These are phyloP conservation scores for Heliconius nattereri DNA, from an alignment of 1,140 invertebrate genomes.

Conservation along the genomic window DNA sequence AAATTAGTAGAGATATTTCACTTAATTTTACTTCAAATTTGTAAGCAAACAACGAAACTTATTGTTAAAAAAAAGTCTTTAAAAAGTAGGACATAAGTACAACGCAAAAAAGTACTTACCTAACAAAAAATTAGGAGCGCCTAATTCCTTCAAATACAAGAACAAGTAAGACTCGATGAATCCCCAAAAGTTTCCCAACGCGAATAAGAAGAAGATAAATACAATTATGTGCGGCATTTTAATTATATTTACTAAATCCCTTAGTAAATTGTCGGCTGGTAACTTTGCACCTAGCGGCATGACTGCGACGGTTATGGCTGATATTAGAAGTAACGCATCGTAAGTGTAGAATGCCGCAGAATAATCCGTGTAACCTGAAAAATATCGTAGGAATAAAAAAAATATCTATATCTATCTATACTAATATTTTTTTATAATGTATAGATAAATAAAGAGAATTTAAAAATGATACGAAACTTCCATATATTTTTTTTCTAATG, in stretches of 20 bases:
- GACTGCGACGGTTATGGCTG: slow-evolving; percentile 85
- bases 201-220: slow-evolving; percentile 89
- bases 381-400: slow-evolving; percentile 48
- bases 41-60: too few relatives aligned
- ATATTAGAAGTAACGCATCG: slow-evolving; percentile 85
- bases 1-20: too few relatives aligned
- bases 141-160: slow-evolving; percentile 90
- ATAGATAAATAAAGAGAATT: too few relatives aligned
- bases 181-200: slow-evolving; percentile 90
- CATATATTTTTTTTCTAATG: too few relatives aligned
- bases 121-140: slow-evolving; percentile 89
- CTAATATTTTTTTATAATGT: too few relatives aligned
- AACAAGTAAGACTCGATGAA: slow-evolving; percentile 93
- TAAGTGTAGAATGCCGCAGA: slow-evolving; percentile 89
- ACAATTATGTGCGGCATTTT: slow-evolving; percentile 88
- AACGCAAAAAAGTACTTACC: slow-evolving; percentile 78
- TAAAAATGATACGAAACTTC: too few relatives aligned
- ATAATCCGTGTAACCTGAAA: slow-evolving; percentile 88
- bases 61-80: too few relatives aligned
- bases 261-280: slow-evolving; percentile 87
- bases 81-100: too few relatives aligned
- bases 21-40: too few relatives aligned
- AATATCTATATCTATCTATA: background rate
- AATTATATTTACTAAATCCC: slow-evolving; percentile 86
- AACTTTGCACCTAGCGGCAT: slow-evolving; percentile 88